These are phyloP conservation scores for Hydrolagus affinis DNA, from an alignment of 2,113 vertebrate genomes.

Conservation along the genomic window DNA sequence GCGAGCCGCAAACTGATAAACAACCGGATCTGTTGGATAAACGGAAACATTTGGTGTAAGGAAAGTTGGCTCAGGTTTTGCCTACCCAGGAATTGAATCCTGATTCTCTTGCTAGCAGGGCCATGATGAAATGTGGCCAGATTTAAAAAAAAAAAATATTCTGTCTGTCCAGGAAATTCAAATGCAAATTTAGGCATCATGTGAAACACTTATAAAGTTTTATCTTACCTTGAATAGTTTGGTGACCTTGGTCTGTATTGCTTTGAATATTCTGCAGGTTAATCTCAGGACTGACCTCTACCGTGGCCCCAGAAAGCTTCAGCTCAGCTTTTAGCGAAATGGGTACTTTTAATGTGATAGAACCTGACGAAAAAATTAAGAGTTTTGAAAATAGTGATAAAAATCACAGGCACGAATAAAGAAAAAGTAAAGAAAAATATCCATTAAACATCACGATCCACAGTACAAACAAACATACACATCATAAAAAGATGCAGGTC, in stretches of 20 bases:
- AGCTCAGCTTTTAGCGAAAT: slow-evolving; percentile 64
- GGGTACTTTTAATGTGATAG: slow-evolving; percentile 71
- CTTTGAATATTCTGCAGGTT: slow-evolving; percentile 54
- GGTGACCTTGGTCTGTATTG: slow-evolving; percentile 44
- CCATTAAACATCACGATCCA: background rate
- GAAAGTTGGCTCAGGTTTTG: no score
- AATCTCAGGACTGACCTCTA: slow-evolving; percentile 71
- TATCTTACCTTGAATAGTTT: slow-evolving; percentile 66
- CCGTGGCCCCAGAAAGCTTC: slow-evolving; percentile 60
- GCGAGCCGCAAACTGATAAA: no score
- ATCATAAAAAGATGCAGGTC: no score
- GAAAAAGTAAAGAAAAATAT: background rate
- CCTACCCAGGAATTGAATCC: no score
- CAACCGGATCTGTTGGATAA: no score
- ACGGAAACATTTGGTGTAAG: no score
- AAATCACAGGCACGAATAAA: slow-evolving; percentile 34
- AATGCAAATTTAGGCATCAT: background rate
- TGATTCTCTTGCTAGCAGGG: no score
- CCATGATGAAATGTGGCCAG: no score
- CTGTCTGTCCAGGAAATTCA: background rate
- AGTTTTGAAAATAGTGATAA: background rate
- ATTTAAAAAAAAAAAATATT: no score
- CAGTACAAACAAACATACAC: background rate
- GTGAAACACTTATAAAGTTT: background rate
- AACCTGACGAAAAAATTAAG: slow-evolving; percentile 51